A percentile compares a stretch with the other conserved stretches of the same genome.
Conservation (phyloP, 37 sponge, comb jelly and placozoan genomes). For the Cliona cf. orientalis region DNA sequence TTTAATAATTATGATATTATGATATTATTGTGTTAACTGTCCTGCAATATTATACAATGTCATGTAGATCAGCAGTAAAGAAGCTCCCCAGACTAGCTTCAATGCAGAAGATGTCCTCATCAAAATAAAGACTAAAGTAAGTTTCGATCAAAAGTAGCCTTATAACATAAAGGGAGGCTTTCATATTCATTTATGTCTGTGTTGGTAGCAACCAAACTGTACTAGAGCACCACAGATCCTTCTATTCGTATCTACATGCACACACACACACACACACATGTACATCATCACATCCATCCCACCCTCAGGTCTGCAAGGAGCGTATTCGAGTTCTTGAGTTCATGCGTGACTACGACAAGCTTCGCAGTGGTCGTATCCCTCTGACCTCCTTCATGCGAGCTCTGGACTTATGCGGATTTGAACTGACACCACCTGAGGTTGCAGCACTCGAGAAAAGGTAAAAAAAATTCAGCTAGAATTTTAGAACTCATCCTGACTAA, state of each 20-base stretch:
- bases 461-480: too few relatives aligned
- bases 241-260: neutral
- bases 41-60: neutral
- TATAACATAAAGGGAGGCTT: too few relatives aligned
- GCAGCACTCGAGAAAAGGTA: conserved; percentile 65
- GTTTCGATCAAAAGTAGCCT: too few relatives aligned
- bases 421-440: conserved; percentile 67
- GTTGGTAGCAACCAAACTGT: too few relatives aligned
- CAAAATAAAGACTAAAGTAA: conserved; percentile 64
- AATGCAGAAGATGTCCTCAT: conserved; percentile 56
- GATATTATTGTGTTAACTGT: neutral
- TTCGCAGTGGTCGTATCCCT: conserved; percentile 68
- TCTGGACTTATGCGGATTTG: conserved; percentile 87
- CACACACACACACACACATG: conserved; percentile 16
- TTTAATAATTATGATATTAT: too few relatives aligned
- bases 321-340: conserved; percentile 85
- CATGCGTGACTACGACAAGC: conserved; percentile 89
- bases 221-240: too few relatives aligned
- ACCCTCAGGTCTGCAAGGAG: conserved; percentile 63
- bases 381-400: conserved; percentile 77
- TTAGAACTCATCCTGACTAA: neutral
- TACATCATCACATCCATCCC: neutral
- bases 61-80: too few relatives aligned
- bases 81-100: neutral
- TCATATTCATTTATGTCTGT: too few relatives aligned